Percentiles rank a stretch among this genome's conserved stretches.
These are phyloP conservation scores for Liasis olivaceus DNA, from an alignment of 2,797 vertebrate genomes.

Conservation along the genomic window DNA sequence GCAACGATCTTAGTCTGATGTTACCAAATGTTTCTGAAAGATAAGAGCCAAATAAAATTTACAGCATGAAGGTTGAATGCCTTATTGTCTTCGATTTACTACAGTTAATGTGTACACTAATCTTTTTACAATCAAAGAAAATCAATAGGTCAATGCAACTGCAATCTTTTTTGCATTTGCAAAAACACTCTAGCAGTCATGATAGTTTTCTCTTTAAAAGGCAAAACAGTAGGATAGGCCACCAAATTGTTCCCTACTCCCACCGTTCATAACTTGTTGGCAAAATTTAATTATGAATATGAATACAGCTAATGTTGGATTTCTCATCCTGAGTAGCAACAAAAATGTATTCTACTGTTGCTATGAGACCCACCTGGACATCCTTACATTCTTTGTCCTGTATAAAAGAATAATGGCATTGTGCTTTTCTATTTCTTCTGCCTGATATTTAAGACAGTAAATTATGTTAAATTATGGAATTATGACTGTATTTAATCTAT, in stretches of 20 bases:
- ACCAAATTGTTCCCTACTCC: neutral
- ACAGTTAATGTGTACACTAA: conserved; percentile 23
- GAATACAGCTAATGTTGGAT: neutral
- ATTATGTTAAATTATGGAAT: neutral
- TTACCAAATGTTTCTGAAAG: neutral
- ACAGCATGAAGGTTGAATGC: neutral
- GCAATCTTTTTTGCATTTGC: conserved; percentile 23
- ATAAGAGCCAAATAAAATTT: conserved; percentile 25
- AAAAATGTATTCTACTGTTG: neutral
- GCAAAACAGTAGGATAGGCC: conserved; percentile 18
- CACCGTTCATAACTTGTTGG: neutral
- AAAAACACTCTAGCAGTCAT: conserved; percentile 4
- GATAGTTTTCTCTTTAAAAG: neutral
- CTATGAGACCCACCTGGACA: neutral
- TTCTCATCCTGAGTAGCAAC: neutral
- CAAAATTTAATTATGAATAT: neutral
- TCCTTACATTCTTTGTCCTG: neutral
- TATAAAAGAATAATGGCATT: neutral
- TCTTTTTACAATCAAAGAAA: conserved; percentile 38
- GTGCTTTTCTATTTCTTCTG: neutral
- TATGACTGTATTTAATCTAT: neutral
- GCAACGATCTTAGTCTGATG: conserved; percentile 18
- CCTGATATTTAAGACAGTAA: neutral
- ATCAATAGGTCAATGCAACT: neutral
- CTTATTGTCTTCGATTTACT: conserved; percentile 14